Conservation (phyloP, 2,888 invertebrate species). For the Pterobdella sp. region DNA sequence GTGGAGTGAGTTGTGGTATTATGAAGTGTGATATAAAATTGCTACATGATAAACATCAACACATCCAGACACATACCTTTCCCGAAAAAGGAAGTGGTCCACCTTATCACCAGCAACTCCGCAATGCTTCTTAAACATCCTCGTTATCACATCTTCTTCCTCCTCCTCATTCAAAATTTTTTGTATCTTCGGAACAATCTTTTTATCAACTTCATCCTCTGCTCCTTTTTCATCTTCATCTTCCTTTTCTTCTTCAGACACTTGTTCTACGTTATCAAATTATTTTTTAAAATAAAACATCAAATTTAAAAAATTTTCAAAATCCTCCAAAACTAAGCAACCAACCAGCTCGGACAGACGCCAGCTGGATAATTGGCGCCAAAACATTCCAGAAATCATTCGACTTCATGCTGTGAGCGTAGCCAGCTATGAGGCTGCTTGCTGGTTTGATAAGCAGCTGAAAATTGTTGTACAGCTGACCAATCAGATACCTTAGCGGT, state of each 20-base stretch:
- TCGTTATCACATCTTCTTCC: not conserved
- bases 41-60: not conserved
- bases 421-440: conserved; percentile 65
- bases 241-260: not conserved
- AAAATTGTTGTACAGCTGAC: conserved; percentile 74
- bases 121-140: not conserved
- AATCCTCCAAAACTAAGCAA: not conserved
- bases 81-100: not conserved
- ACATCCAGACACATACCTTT: not conserved
- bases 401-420: conserved; percentile 55
- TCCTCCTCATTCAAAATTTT: not conserved
- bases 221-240: not conserved
- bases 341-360: conserved; percentile 42
- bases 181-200: not conserved
- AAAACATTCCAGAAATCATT: conserved; percentile 50
- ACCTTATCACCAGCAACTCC: not conserved
- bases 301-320: not conserved
- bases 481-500: conserved; percentile 70
- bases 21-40: not conserved
- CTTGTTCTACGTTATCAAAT: not conserved
- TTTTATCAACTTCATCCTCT: not conserved
- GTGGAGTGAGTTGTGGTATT: not conserved
- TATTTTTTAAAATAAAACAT: not conserved
- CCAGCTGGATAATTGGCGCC: conserved; percentile 50
- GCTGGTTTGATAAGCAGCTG: conserved; percentile 80